Conservation (phyloP, 2,113 vertebrate genomes). For the Isichthys henryi region DNA sequence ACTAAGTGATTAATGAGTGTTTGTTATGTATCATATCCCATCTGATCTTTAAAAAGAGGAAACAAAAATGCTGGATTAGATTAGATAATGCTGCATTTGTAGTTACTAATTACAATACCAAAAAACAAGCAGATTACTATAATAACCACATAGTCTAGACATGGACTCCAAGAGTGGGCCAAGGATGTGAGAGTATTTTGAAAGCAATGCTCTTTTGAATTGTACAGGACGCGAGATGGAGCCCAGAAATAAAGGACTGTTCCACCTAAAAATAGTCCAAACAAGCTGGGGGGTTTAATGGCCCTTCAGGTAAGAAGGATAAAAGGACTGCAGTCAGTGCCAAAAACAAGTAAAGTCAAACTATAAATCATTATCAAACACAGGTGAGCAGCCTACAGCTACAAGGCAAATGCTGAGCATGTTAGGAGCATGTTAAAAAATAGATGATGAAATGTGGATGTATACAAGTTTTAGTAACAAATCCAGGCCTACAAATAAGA, state of each 20-base stretch:
- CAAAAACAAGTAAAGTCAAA: background rate
- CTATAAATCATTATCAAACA: background rate
- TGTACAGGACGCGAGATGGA: background rate
- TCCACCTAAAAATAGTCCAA: background rate
- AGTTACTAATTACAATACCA: background rate
- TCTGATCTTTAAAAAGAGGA: background rate
- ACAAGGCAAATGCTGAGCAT: background rate
- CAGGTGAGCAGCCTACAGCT: background rate
- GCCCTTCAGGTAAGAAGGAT: background rate
- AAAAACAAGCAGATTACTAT: background rate
- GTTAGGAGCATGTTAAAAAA: background rate
- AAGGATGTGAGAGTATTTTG: background rate
- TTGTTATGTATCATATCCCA: background rate
- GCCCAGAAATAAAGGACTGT: background rate
- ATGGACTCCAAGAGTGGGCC: background rate
- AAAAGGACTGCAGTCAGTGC: background rate
- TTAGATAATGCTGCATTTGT: background rate
- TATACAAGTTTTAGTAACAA: background rate
- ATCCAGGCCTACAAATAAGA: background rate
- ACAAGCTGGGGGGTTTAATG: background rate
- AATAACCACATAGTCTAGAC: background rate
- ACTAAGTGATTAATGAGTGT: background rate
- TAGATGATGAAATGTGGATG: background rate
- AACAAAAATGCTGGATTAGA: background rate
- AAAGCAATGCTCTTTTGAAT: background rate